These are phyloP conservation scores for Poeciliopsis presidionis DNA, from an alignment of 2,797 vertebrate species.

Conservation along the genomic window DNA sequence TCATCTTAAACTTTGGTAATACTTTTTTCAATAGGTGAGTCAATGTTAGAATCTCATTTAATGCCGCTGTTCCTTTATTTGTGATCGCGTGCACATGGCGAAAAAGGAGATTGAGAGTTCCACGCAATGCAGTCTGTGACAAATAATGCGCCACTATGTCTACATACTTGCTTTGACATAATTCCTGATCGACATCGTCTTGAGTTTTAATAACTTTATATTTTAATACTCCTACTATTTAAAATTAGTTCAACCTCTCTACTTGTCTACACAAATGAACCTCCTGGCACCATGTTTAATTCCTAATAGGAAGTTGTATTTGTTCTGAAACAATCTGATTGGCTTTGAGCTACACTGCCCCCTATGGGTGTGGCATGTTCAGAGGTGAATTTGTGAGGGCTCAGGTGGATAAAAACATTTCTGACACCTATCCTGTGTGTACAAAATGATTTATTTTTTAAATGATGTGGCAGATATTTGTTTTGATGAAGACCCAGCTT, in stretches of 20 bases:
- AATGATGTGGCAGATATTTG: too few relatives aligned
- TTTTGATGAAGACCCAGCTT: too few relatives aligned
- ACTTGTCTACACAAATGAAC: neutral
- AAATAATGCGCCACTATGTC: neutral
- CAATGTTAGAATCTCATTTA: neutral
- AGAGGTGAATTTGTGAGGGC: neutral
- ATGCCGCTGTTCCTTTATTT: neutral
- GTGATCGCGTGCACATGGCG: neutral
- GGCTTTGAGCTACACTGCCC: neutral
- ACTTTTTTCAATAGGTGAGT: neutral
- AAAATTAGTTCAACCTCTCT: neutral
- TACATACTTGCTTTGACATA: neutral
- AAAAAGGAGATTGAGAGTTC: neutral
- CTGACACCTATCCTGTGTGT: too few relatives aligned
- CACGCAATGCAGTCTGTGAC: neutral
- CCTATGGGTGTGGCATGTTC: neutral
- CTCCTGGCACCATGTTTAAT: neutral
- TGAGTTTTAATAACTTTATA: neutral
- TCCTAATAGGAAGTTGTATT: neutral
- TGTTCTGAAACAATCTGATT: neutral
- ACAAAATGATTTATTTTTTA: too few relatives aligned
- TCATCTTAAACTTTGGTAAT: neutral
- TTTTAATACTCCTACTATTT: neutral
- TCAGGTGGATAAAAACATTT: too few relatives aligned
- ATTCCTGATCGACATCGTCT: neutral